Evolutionary conservation across 2,113 vertebrate genomes (phyloP).

Genomic region (Tragelaphus imberbis): DNA sequence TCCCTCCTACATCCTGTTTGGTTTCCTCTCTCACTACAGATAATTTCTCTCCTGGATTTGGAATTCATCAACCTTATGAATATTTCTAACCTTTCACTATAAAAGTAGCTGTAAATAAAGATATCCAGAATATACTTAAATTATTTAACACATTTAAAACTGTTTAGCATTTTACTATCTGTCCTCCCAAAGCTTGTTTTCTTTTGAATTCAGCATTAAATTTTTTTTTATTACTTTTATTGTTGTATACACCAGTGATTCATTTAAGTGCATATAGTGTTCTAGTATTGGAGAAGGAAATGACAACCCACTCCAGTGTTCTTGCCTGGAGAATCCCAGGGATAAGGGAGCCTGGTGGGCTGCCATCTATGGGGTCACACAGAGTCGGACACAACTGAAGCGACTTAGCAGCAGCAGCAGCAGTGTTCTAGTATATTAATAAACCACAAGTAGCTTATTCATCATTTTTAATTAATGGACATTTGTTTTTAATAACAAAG

Average conservation of each 20-base stretch:
- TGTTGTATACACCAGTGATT: neutral
- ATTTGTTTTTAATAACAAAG: neutral
- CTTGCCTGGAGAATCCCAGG: no score
- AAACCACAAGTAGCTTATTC: neutral
- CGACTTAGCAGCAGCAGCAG: no score
- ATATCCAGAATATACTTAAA: neutral
- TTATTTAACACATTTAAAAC: neutral
- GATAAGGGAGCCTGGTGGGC: no score
- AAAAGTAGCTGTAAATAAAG: neutral
- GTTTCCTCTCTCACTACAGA: neutral
- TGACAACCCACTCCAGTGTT: no score
- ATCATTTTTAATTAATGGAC: neutral
- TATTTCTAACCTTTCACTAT: neutral
- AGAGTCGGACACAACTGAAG: no score
- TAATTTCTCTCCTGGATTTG: neutral
- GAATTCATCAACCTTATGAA: neutral
- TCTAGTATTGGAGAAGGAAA: neutral
- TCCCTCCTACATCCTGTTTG: neutral
- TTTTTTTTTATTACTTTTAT: neutral
- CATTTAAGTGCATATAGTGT: neutral
- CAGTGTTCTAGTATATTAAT: neutral
- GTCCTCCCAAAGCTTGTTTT: neutral
- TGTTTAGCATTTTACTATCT: neutral
- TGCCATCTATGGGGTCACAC: no score
- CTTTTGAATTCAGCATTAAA: neutral